Conservation (phyloP, 1,140 invertebrate genomes). For the Trichoplusia ni region DNA sequence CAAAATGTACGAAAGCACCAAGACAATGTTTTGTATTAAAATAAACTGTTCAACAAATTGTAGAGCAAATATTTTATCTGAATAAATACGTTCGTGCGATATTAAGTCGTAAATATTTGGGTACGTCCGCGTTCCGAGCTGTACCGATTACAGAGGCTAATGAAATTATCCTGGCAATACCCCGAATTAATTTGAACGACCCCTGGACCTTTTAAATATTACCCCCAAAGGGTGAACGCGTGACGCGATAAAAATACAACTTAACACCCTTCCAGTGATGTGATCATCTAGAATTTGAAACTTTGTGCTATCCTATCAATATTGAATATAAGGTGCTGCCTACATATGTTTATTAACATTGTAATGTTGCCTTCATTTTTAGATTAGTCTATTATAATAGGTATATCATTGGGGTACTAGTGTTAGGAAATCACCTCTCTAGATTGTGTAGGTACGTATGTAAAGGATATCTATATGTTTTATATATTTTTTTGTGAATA, state of each 20-base stretch:
- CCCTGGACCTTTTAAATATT: constrained; percentile 45
- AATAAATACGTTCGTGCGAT: constrained; percentile 36
- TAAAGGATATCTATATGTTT: no score
- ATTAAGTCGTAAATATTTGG: constrained; percentile 60
- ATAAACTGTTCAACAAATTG: not conserved
- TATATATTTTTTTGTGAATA: no score
- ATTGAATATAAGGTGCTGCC: not conserved
- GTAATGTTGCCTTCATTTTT: no score
- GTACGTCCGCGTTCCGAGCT: constrained; percentile 25
- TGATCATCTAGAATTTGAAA: constrained; percentile 8
- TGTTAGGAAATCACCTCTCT: no score
- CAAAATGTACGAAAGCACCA: not conserved
- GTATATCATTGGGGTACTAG: no score
- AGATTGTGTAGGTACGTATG: no score
- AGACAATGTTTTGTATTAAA: not conserved
- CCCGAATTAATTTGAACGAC: constrained; percentile 56
- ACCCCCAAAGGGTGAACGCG: constrained; percentile 40
- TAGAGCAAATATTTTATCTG: constrained; percentile 42
- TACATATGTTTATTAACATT: no score
- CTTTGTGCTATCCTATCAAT: not conserved
- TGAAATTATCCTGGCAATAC: constrained; percentile 61
- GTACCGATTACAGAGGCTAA: constrained; percentile 44
- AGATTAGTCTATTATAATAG: no score
- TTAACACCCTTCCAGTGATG: constrained; percentile 3
- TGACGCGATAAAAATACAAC: constrained; percentile 36